Evolutionary conservation across 2,797 vertebrate species (phyloP).

Genomic region (Pteronotus mesoamericanus): DNA sequence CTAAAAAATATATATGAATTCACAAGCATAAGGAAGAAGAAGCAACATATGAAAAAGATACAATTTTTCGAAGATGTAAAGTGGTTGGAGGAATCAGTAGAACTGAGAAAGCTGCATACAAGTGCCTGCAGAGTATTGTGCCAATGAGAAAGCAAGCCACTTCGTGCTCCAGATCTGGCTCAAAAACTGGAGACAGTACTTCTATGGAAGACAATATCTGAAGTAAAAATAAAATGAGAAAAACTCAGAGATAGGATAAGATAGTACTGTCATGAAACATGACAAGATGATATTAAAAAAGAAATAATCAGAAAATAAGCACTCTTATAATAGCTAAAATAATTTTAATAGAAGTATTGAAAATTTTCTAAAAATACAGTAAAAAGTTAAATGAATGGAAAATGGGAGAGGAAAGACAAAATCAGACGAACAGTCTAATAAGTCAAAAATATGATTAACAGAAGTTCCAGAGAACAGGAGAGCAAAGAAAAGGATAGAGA

Average conservation of each 20-base stretch:
- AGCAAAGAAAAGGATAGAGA: neutral
- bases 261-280: conserved; percentile 20
- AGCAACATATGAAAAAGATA: neutral
- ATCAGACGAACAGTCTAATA: neutral
- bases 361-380: conserved; percentile 30
- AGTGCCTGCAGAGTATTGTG: neutral
- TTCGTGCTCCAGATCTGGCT: neutral
- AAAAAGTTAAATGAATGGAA: conserved; percentile 10
- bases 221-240: conserved; percentile 30
- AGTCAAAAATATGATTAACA: conserved; percentile 12
- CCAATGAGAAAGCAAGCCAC: neutral
- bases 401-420: conserved; percentile 16
- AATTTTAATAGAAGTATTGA: neutral
- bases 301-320: neutral
- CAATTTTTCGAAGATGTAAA: conserved; percentile 22
- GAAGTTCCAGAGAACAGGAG: neutral
- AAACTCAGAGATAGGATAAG: neutral
- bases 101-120: conserved; percentile 1
- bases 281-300: neutral
- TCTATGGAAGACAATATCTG: neutral
- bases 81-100: neutral
- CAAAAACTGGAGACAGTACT: neutral
- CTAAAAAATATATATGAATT: neutral
- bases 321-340: conserved; percentile 9
- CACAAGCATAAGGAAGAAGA: neutral